Evolutionary conservation across 2,888 invertebrate species (phyloP), one percentile per base, ranked within the genome.

Genomic region (Phyto melanocephala): DNA sequence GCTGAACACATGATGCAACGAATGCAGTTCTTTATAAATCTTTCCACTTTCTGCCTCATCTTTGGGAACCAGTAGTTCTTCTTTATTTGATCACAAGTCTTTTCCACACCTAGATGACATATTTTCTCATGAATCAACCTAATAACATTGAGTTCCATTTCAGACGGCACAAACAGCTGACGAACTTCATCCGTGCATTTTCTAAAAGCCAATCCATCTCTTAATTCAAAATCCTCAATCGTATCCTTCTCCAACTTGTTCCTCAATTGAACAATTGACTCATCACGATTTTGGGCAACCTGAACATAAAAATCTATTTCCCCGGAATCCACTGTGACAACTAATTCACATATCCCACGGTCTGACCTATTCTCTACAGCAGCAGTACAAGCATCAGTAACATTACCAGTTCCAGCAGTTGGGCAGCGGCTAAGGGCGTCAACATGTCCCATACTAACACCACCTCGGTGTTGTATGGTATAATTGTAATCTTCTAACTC

Each of bases 401-500:
- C 15, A 24, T 24, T n/a, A 24, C 52, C 52, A 24, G 52, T 24
- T 52, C 52, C 52, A 17, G 24, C 52, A 15, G 52, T 24, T 13
- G 3, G 52, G 7, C n/a, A 52, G 52, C 24, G 52, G 52, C 52
- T 52, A n/a, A 24, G 50, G 10, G 50, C 47, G 35, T 58, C 58
- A 4, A 22, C 58, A 6, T 76, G 50, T 10, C 17, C 22, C 80
- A 75, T 80, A 3, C 47, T 40, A 0, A 17, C 24, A 3, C 67
- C 58, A 8, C n/a, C 6, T 8, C 68, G 28, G 13, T 80, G 76
- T 1, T 70, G n/a, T 3, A 80, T 47, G 0, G 56, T 50, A 13
- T 67, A 83, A 54, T 80, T 24, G 7, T 37, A 80, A n/a, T 80
- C 47, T 15, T 81, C 63, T 6, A 80, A 42, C 33, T 81, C 71